These are phyloP conservation scores for Drosophila limbata DNA, from an alignment of 2,888 invertebrate species.

Conservation along the genomic window DNA sequence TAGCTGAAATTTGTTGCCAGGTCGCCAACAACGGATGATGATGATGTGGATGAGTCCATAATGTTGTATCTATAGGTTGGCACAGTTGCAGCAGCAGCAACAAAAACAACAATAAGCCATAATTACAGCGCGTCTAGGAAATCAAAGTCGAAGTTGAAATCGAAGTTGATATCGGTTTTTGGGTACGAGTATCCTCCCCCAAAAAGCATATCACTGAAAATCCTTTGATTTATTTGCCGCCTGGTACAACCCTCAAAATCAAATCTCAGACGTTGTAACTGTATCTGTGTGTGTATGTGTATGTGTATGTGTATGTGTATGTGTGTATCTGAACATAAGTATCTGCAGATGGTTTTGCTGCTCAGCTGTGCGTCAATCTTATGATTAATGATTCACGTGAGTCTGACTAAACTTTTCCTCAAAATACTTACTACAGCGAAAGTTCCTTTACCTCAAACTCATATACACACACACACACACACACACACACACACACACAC, in stretches of 20 bases:
- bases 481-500: constrained; percentile 3
- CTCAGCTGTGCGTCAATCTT: constrained; percentile 40
- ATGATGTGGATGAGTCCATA: constrained; percentile 18
- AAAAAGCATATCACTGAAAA: neutral
- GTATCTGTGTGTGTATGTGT: too few relatives aligned
- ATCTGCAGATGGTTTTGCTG: constrained; percentile 11
- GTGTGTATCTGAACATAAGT: constrained; percentile 13
- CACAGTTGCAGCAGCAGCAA: constrained; percentile 11
- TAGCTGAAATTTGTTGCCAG: constrained; percentile 48
- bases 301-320: neutral
- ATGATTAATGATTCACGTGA: constrained; percentile 52
- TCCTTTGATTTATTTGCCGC: constrained; percentile 28
- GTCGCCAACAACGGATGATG: constrained; percentile 19
- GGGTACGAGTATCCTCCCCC: neutral
- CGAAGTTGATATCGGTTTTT: neutral
- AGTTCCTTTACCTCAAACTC: constrained; percentile 20
- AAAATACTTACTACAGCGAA: constrained; percentile 4
- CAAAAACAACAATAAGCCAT: neutral
- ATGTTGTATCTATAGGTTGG: constrained; percentile 9
- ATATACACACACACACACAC: constrained; percentile 13
- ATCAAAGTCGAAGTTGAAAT: neutral
- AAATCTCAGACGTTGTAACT: constrained; percentile 4
- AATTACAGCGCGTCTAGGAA: constrained; percentile 12
- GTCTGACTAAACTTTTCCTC: constrained; percentile 21
- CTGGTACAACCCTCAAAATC: neutral